A percentile compares a stretch with the other conserved stretches of the same genome.
phyloP scores from a whole-genome alignment of 2,113 vertebrate genomes.

The Helogale parvula region DNA sequence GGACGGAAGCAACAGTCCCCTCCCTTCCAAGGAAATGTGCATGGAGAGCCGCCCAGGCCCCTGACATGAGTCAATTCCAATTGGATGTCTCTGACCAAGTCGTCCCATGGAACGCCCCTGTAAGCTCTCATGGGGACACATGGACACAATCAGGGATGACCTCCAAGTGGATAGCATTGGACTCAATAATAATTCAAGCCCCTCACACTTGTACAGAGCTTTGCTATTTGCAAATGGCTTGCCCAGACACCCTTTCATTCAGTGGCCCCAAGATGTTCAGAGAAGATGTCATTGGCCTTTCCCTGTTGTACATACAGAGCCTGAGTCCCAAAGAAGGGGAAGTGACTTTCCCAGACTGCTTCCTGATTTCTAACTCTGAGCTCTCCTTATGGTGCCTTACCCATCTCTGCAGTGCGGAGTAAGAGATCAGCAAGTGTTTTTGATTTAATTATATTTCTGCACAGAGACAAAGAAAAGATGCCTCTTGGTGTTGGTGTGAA shows the following conservation, averaged over 20 bases:
- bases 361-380: not conserved
- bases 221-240: not conserved
- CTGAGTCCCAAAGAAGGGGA: not conserved
- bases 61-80: not conserved
- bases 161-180: not conserved
- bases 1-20: not conserved
- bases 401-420: rapidly evolving
- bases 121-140: not conserved
- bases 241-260: not conserved
- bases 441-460: not conserved
- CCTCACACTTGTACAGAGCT: not conserved
- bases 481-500: too few relatives aligned
- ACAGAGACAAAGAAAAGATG: not conserved
- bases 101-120: not conserved
- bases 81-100: not conserved
- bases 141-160: not conserved
- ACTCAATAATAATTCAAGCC: not conserved
- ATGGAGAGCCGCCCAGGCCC: not conserved
- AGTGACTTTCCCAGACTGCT: not conserved
- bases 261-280: not conserved
- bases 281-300: not conserved
- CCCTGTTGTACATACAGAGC: not conserved
- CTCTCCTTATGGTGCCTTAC: not conserved
- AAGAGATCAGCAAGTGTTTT: not conserved
- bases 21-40: not conserved